phyloP scores from a whole-genome alignment of 2,797 vertebrate species.

The Philypnodon macrostomus region DNA sequence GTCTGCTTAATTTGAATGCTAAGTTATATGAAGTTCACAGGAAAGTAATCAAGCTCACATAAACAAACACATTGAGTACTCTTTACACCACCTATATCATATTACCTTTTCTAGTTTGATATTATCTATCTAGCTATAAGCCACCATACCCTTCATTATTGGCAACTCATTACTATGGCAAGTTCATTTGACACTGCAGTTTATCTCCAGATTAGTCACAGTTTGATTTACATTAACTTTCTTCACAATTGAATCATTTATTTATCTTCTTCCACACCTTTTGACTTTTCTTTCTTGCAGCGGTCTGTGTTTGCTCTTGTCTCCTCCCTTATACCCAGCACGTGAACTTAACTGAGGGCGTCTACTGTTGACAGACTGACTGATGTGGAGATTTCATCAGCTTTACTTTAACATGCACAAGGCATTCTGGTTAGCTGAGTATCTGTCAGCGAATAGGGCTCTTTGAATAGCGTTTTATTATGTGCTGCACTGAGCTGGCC shows the following conservation, averaged over 20 bases:
- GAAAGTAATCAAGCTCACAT: no score
- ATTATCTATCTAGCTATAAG: conserved; percentile 32
- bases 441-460: conserved; percentile 39
- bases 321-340: conserved; percentile 16
- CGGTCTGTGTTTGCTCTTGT: conserved; percentile 7
- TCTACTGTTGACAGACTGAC: conserved; percentile 62
- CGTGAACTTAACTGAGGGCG: conserved; percentile 55
- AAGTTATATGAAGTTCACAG: no score
- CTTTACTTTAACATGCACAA: conserved; percentile 49
- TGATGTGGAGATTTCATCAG: conserved; percentile 53
- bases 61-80: no score
- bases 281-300: conserved; percentile 9
- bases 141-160: conserved; percentile 46
- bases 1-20: no score
- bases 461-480: conserved; percentile 40
- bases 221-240: conserved; percentile 14
- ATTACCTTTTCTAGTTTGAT: no score
- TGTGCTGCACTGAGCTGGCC: conserved; percentile 18
- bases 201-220: conserved; percentile 55
- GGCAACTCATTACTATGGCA: conserved; percentile 41
- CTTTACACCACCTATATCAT: no score
- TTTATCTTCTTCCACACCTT: conserved; percentile 11
- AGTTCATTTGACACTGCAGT: conserved; percentile 33
- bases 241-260: conserved; percentile 2
- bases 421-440: conserved; percentile 35